Conservation (phyloP, 2,888 invertebrate genomes). For the Acrobasis repandana region DNA sequence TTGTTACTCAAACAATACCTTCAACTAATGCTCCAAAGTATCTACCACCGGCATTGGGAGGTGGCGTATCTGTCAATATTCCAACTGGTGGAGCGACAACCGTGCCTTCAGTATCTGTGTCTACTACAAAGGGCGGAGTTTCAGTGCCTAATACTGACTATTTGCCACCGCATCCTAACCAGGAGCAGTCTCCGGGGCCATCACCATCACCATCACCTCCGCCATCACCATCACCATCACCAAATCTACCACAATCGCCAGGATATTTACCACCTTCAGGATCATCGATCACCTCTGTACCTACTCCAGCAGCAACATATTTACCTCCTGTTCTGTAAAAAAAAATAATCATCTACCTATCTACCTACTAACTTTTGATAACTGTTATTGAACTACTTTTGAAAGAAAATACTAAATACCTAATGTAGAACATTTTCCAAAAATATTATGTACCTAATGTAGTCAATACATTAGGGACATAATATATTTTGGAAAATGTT, state of each 20-base stretch:
- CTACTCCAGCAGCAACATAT: conserved; percentile 61
- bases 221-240: conserved; percentile 4
- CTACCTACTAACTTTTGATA: too few species aligned
- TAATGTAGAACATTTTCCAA: too few species aligned
- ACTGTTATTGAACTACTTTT: too few species aligned
- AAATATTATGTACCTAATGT: too few species aligned
- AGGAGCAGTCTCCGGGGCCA: conserved; percentile 14
- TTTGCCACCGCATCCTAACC: conserved; percentile 33
- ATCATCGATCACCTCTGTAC: conserved; percentile 31
- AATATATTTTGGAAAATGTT: too few species aligned
- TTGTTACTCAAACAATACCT: conserved; percentile 30
- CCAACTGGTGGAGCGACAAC: conserved; percentile 28
- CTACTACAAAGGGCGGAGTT: conserved; percentile 30
- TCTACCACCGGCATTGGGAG: conserved; percentile 52
- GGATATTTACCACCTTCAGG: conserved; percentile 53
- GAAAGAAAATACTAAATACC: too few species aligned
- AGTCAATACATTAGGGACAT: too few species aligned
- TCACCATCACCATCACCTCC: conserved; percentile 1
- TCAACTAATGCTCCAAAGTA: conserved; percentile 68
- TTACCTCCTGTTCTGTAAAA: conserved; percentile 62
- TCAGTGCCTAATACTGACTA: conserved; percentile 37
- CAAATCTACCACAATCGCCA: conserved; percentile 1
- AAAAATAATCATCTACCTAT: too few species aligned
- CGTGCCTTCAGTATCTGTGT: conserved; percentile 24
- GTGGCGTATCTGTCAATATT: conserved; percentile 34